A percentile compares a stretch with the other conserved stretches of the same genome.
Conservation (phyloP, 1,140 invertebrate genomes). For the Metopolophium dirhodum region DNA sequence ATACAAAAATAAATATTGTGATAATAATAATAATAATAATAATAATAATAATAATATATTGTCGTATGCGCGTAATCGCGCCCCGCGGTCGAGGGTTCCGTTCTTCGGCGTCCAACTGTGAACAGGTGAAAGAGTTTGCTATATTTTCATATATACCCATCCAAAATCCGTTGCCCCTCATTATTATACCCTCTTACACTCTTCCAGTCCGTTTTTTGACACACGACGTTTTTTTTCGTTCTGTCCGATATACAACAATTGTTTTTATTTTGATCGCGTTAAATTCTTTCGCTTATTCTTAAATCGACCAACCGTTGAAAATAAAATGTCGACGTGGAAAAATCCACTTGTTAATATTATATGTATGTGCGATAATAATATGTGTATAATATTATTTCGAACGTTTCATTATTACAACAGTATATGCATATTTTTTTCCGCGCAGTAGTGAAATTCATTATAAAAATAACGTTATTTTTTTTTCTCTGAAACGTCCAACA, state of each 20-base stretch:
- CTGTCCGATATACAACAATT: not conserved
- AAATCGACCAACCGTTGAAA: not conserved
- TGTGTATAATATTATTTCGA: not conserved
- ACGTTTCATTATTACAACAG: not conserved
- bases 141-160: not conserved
- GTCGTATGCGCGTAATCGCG: not conserved
- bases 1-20: not conserved
- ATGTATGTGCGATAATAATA: not conserved
- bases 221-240: not conserved
- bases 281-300: not conserved
- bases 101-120: too few relatives aligned
- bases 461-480: slow-evolving; percentile 1
- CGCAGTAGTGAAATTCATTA: not conserved
- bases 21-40: not conserved
- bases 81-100: too few relatives aligned
- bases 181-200: not conserved
- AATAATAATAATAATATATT: not conserved
- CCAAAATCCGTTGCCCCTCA: too few relatives aligned
- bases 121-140: not conserved
- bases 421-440: not conserved
- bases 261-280: not conserved
- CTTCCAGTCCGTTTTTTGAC: not conserved
- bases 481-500: not conserved
- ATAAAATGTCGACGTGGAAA: not conserved
- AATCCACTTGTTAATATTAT: not conserved